These are phyloP conservation scores for Solenopsis fugax DNA, from an alignment of 1,140 invertebrate genomes.

Conservation along the genomic window DNA sequence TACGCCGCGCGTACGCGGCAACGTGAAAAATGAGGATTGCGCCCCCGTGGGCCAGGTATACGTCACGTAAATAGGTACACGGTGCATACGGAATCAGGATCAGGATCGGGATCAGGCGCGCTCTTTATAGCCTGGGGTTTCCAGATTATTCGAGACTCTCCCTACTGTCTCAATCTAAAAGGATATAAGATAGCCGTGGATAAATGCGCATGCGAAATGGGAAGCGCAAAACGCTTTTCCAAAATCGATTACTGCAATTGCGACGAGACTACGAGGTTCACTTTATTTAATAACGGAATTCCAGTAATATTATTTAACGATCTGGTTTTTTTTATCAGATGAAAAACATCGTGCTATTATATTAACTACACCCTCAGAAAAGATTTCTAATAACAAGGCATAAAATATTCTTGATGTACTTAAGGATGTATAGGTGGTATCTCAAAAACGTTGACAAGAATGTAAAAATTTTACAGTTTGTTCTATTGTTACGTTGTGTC, in stretches of 20 bases:
- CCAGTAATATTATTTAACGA: no score
- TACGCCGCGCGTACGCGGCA: constrained; percentile 40
- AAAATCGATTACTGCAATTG: constrained; percentile 2
- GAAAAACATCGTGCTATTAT: no score
- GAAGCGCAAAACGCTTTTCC: neutral
- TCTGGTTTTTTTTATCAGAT: no score
- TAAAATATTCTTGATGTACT: no score
- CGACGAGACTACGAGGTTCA: neutral
- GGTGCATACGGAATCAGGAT: constrained; percentile 63
- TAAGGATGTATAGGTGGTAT: no score
- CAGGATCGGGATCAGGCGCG: constrained; percentile 51
- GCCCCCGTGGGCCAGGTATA: constrained; percentile 54
- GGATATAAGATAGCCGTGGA: constrained; percentile 12
- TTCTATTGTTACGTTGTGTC: no score
- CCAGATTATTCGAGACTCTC: constrained; percentile 30
- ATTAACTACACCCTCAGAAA: no score
- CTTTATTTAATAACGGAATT: neutral
- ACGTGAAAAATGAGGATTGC: constrained; percentile 58
- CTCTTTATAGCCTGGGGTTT: constrained; percentile 54
- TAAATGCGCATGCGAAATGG: constrained; percentile 7
- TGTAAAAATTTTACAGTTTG: no score
- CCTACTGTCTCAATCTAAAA: constrained; percentile 44
- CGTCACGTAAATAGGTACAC: constrained; percentile 62
- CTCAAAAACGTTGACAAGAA: no score
- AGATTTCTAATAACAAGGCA: no score